Conservation (phyloP, 2,888 invertebrate genomes). For the Pseudanteris insignis region DNA sequence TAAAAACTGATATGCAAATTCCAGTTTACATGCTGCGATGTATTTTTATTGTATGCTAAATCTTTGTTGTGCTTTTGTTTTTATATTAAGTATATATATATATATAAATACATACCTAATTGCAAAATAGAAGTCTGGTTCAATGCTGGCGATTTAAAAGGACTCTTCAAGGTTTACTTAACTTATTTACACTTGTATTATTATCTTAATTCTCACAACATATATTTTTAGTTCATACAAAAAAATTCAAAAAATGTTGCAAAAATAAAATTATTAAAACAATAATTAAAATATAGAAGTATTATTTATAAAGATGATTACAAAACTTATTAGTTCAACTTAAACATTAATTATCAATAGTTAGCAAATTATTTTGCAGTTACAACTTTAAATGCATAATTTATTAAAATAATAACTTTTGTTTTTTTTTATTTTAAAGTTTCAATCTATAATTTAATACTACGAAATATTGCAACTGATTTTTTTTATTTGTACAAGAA, state of each 20-base stretch:
- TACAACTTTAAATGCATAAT: no score
- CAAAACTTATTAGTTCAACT: no score
- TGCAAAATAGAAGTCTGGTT: conserved; percentile 36
- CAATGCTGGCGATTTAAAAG: conserved; percentile 40
- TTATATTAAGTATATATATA: conserved; percentile 61
- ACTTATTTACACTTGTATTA: conserved; percentile 19
- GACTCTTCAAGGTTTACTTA: conserved; percentile 23
- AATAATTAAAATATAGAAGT: conserved; percentile 3
- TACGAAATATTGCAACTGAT: no score
- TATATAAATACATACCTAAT: conserved; percentile 3
- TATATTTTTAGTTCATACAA: conserved; percentile 12
- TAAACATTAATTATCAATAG: no score
- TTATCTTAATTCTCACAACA: conserved; percentile 23
- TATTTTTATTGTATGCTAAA: conserved; percentile 64
- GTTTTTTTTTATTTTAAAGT: conserved; percentile 6
- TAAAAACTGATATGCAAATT: conserved; percentile 52
- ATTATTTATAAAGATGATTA: no score
- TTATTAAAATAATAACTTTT: no score
- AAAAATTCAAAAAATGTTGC: conserved; percentile 1
- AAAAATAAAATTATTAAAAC: not conserved
- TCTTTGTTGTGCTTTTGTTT: conserved; percentile 66
- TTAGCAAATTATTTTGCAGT: no score
- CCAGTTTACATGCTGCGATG: no score
- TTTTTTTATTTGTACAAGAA: not conserved
- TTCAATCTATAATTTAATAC: no score